Evolutionary conservation across 2,113 vertebrate species (phyloP).

Genomic region (Hystrix cristata): DNA sequence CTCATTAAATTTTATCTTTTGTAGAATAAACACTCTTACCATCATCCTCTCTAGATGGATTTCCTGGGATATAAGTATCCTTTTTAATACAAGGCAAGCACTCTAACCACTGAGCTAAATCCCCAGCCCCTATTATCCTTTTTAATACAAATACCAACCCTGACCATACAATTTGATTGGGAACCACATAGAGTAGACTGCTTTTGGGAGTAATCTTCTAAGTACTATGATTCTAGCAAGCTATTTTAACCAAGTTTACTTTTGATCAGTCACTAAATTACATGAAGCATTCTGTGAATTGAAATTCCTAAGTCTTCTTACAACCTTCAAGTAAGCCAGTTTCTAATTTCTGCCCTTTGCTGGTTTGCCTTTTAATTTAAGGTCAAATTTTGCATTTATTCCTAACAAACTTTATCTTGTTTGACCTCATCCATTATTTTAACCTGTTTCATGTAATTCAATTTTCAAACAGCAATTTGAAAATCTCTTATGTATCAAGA

Average conservation of each 20-base stretch:
- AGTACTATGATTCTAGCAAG: neutral
- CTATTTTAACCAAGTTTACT: neutral
- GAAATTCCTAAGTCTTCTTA: neutral
- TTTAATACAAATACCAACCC: neutral
- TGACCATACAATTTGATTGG: neutral
- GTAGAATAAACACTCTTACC: neutral
- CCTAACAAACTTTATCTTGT: neutral
- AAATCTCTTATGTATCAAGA: neutral
- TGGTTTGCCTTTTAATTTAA: neutral
- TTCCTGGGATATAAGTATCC: neutral
- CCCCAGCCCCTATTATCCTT: too few species aligned
- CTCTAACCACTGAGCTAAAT: too few species aligned
- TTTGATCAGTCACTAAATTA: neutral
- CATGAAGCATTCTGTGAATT: neutral
- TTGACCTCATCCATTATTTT: neutral
- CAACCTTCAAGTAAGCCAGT: neutral
- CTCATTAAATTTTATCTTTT: neutral
- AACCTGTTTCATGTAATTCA: neutral
- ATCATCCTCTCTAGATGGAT: neutral
- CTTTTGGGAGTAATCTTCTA: neutral
- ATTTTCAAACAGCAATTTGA: neutral
- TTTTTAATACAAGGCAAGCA: neutral
- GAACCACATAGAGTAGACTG: neutral
- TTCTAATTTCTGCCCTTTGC: neutral
- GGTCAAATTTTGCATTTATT: neutral